A percentile compares a stretch with the other conserved stretches of the same genome.
Evolutionary conservation across 92 coral and sea anemone species (phyloP).

Genomic region (Galaxea fascicularis): DNA sequence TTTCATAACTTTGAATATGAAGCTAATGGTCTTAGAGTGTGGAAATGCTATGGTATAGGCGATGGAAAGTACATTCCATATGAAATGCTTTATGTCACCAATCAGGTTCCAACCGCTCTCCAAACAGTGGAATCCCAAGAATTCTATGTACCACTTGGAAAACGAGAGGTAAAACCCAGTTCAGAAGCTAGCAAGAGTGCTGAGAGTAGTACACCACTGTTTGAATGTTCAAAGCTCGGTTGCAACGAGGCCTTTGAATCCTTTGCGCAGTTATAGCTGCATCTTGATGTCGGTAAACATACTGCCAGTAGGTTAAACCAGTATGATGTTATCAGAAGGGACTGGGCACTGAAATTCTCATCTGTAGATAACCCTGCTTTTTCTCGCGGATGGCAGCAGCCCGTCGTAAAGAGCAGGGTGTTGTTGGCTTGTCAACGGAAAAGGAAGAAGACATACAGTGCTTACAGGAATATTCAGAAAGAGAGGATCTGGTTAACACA

Average conservation of each 20-base stretch:
- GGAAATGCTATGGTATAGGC: conserved; percentile 79
- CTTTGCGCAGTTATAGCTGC: conserved; percentile 66
- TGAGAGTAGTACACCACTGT: conserved; percentile 45
- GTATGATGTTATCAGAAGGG: conserved; percentile 71
- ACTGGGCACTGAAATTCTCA: conserved; percentile 76
- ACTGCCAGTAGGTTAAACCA: conserved; percentile 51
- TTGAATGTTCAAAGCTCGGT: conserved; percentile 67
- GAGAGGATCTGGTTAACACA: conserved; percentile 62
- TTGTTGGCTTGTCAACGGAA: conserved; percentile 58
- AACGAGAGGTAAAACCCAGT: conserved; percentile 49
- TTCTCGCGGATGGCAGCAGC: conserved; percentile 77
- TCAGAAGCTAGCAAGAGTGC: conserved; percentile 28
- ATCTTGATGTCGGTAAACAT: conserved; percentile 76
- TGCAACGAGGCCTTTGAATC: conserved; percentile 68
- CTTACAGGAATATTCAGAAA: conserved; percentile 61
- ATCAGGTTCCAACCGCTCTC: conserved; percentile 70
- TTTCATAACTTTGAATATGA: conserved; percentile 73
- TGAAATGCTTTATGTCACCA: conserved; percentile 33
- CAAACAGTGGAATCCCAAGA: conserved; percentile 51
- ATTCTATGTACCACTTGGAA: conserved; percentile 53
- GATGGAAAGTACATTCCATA: conserved; percentile 63
- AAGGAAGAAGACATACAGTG: conserved; percentile 70
- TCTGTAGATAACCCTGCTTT: conserved; percentile 63
- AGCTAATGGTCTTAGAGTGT: conserved; percentile 66
- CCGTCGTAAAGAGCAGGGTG: conserved; percentile 68